Percentiles rank a stretch among this genome's conserved stretches.
These are phyloP conservation scores for Calidris pugnax DNA, from an alignment of 2,113 vertebrate species.

Conservation along the genomic window DNA sequence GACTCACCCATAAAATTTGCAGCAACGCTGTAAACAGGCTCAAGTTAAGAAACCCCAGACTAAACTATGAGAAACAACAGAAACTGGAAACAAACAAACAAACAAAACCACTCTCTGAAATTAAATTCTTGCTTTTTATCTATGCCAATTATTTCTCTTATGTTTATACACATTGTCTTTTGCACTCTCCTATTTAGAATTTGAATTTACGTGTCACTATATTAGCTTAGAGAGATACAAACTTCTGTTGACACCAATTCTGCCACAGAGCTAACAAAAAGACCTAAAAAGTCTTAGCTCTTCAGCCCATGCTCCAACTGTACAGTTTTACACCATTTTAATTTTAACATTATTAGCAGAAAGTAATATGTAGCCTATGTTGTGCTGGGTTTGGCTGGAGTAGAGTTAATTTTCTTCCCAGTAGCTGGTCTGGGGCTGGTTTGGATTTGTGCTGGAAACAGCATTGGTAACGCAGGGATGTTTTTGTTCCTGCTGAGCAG, in stretches of 20 bases:
- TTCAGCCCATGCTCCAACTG: neutral
- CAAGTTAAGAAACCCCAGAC: neutral
- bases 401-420: neutral
- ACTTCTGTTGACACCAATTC: neutral
- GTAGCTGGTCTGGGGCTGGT: too few species aligned
- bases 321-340: neutral
- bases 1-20: neutral
- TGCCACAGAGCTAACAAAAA: neutral
- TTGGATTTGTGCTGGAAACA: neutral
- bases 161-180: neutral
- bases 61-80: neutral
- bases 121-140: neutral
- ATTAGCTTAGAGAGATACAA: neutral
- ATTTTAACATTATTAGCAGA: neutral
- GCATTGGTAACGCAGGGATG: neutral
- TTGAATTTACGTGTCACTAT: neutral
- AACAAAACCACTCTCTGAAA: neutral
- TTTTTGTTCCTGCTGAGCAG: neutral
- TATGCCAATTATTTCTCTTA: neutral
- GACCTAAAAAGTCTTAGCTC: neutral
- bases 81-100: neutral
- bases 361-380: neutral
- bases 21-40: neutral
- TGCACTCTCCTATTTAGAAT: neutral
- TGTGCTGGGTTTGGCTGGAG: neutral